Percentiles rank a stretch among this genome's conserved stretches.
Conservation (phyloP, 2,888 invertebrate genomes). For the Tribolium freemani region DNA sequence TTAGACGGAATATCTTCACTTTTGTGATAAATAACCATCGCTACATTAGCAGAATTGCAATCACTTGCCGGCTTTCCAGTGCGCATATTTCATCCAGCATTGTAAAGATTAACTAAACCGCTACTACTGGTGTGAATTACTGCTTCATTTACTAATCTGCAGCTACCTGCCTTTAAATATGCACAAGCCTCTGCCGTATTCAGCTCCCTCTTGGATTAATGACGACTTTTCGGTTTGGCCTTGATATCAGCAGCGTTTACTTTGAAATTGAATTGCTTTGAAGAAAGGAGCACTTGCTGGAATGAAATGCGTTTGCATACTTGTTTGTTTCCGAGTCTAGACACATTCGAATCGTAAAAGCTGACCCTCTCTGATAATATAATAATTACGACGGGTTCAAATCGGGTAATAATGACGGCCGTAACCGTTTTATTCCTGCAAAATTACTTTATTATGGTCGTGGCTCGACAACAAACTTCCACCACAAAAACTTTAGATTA, state of each 20-base stretch:
- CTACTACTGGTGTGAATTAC: slow-evolving; percentile 42
- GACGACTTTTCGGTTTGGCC: background rate
- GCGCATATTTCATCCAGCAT: slow-evolving; percentile 60
- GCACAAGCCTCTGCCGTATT: background rate
- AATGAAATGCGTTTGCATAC: slow-evolving; percentile 21
- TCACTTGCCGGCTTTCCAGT: slow-evolving; percentile 49
- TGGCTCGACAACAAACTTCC: background rate
- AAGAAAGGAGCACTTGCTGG: slow-evolving; percentile 15
- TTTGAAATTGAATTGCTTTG: slow-evolving; percentile 6
- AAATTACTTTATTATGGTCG: slow-evolving; percentile 3
- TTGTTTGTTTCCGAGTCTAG: slow-evolving; percentile 7
- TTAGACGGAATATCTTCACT: background rate
- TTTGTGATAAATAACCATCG: slow-evolving; percentile 57
- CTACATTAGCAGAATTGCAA: slow-evolving; percentile 62
- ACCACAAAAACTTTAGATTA: background rate
- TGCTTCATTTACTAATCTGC: slow-evolving; percentile 42
- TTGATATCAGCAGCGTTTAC: slow-evolving; percentile 11
- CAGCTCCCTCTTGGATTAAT: slow-evolving; percentile 20
- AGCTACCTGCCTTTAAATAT: slow-evolving; percentile 31
- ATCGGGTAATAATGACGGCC: slow-evolving; percentile 21
- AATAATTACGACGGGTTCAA: slow-evolving; percentile 18
- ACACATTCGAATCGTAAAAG: slow-evolving; percentile 13
- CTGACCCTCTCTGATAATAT: slow-evolving; percentile 11
- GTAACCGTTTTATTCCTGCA: slow-evolving; percentile 23
- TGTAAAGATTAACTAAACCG: slow-evolving; percentile 61